phyloP scores from a whole-genome alignment of 1,140 invertebrate genomes.

The Zaprionus nigranus region DNA sequence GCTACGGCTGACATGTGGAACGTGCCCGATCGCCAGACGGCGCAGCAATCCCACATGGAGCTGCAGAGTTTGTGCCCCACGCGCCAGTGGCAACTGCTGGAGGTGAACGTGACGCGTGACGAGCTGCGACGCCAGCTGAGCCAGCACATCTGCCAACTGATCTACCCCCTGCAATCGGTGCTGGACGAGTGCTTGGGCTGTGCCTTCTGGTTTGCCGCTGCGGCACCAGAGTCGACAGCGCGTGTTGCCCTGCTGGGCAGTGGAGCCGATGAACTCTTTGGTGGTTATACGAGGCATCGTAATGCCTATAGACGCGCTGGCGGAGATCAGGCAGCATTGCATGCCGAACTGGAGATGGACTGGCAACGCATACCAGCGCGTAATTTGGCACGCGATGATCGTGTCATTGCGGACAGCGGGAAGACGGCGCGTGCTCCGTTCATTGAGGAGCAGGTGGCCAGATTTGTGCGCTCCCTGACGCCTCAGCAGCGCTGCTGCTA shows the following conservation, averaged over 20 bases:
- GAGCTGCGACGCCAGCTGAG: constrained; percentile 88
- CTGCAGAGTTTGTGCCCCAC: constrained; percentile 89
- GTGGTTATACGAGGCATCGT: constrained; percentile 96
- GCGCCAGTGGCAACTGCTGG: constrained; percentile 87
- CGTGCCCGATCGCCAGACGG: constrained; percentile 93
- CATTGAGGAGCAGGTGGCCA: constrained; percentile 95
- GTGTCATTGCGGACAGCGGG: constrained; percentile 92
- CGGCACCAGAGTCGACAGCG: constrained; percentile 87
- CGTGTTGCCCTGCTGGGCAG: constrained; percentile 87
- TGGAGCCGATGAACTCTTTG: constrained; percentile 98
- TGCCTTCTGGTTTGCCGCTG: constrained; percentile 97
- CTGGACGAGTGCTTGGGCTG: constrained; percentile 98
- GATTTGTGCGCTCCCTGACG: constrained; percentile 89
- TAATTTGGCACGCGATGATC: constrained; percentile 97
- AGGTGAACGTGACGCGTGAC: constrained; percentile 90
- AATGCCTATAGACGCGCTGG: constrained; percentile 86
- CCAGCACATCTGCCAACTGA: constrained; percentile 89
- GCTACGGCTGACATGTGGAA: constrained; percentile 46
- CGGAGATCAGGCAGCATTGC: constrained; percentile 86
- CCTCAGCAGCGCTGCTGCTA: constrained; percentile 91
- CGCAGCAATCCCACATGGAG: constrained; percentile 90
- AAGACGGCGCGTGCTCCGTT: constrained; percentile 95
- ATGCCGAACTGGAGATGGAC: constrained; percentile 90
- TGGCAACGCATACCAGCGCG: constrained; percentile 94
- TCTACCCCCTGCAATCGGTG: constrained; percentile 93